Percentiles rank a stretch among this genome's conserved stretches.
These are phyloP conservation scores for Prunella strophiata DNA, from an alignment of 2,797 vertebrate species.

Conservation along the genomic window DNA sequence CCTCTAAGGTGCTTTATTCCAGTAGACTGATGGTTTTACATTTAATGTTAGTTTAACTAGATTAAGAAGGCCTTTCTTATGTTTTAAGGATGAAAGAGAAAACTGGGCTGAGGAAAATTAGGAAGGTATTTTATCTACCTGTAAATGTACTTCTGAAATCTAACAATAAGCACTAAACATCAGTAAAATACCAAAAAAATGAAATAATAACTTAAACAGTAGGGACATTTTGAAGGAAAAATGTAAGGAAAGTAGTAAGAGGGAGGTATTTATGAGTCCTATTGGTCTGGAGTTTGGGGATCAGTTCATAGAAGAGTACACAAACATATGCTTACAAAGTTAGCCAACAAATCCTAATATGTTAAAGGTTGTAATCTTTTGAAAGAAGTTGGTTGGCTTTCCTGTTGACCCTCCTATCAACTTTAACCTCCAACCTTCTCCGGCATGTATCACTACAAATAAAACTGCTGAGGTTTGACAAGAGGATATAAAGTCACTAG, in stretches of 20 bases:
- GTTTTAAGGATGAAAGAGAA: background rate
- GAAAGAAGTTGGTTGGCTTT: conserved; percentile 84
- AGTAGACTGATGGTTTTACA: background rate
- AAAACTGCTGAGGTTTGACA: conserved; percentile 83
- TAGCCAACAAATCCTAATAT: conserved; percentile 80
- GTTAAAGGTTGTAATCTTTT: conserved; percentile 88
- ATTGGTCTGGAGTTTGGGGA: conserved; percentile 79
- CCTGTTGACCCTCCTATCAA: conserved; percentile 89
- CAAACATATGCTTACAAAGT: conserved; percentile 73
- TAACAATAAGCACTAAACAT: conserved; percentile 68
- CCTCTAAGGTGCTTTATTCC: background rate
- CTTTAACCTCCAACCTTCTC: conserved; percentile 91
- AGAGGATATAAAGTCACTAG: conserved; percentile 81
- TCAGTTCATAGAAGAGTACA: conserved; percentile 74
- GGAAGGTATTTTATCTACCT: background rate
- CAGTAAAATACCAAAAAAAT: conserved; percentile 77
- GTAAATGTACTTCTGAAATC: background rate
- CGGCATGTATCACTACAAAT: conserved; percentile 86
- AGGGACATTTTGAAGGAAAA: conserved; percentile 43
- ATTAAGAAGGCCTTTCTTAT: background rate
- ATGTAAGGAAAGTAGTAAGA: conserved; percentile 69
- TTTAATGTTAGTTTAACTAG: background rate
- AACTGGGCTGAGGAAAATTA: background rate
- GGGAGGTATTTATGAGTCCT: conserved; percentile 74
- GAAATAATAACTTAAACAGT: conserved; percentile 78